These are phyloP conservation scores for Elephas maximus DNA, from an alignment of 2,113 vertebrate species.

Conservation along the genomic window DNA sequence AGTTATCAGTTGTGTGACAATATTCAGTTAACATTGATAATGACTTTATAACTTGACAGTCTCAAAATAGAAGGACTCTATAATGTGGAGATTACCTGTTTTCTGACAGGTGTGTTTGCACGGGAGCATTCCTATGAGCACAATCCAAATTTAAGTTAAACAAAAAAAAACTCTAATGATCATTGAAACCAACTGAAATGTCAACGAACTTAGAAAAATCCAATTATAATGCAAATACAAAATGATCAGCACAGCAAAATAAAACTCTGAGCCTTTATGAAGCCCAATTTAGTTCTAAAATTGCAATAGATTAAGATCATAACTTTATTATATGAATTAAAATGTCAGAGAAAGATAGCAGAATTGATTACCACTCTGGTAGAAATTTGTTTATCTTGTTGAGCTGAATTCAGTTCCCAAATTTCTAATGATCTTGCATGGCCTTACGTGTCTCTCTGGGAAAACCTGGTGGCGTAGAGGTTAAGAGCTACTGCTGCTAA, in stretches of 20 bases:
- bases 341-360: background rate
- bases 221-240: constrained; percentile 73
- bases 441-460: background rate
- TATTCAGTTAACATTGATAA: background rate
- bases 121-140: background rate
- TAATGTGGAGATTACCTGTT: background rate
- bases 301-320: constrained; percentile 35
- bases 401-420: background rate
- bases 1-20: background rate
- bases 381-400: background rate
- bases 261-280: background rate
- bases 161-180: constrained; percentile 56
- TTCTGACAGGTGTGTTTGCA: constrained; percentile 43
- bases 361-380: background rate
- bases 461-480: too few species aligned
- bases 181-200: constrained; percentile 69
- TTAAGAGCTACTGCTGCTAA: too few species aligned
- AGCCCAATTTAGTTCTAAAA: constrained; percentile 5
- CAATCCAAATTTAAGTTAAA: constrained; percentile 61
- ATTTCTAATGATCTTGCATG: background rate
- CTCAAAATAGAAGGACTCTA: background rate
- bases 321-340: constrained; percentile 43
- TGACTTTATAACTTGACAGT: background rate
- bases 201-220: constrained; percentile 74
- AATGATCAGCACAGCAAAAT: constrained; percentile 62